A percentile compares a stretch with the other conserved stretches of the same genome.
Evolutionary conservation across 2,888 invertebrate genomes (phyloP).

Genomic region (Pollenia angustigena): DNA sequence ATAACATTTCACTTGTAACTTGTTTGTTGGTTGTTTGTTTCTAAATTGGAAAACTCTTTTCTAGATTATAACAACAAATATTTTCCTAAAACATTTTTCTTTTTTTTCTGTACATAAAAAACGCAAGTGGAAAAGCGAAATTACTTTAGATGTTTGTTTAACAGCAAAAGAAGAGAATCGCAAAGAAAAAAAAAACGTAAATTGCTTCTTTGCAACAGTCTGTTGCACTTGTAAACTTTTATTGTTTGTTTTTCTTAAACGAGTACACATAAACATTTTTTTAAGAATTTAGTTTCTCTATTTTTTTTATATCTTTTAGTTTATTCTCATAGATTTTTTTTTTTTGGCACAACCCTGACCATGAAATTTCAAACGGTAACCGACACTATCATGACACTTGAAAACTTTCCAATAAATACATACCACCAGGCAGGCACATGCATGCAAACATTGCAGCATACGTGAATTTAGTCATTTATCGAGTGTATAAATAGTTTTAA

Average conservation of each 20-base stretch:
- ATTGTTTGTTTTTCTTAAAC: slow-evolving; percentile 39
- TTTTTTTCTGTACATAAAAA: slow-evolving; percentile 11
- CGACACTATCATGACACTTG: slow-evolving; percentile 63
- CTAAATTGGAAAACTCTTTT: slow-evolving; percentile 36
- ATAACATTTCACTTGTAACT: slow-evolving; percentile 59
- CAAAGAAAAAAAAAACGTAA: slow-evolving; percentile 42
- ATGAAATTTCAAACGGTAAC: slow-evolving; percentile 72
- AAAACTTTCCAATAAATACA: slow-evolving; percentile 60
- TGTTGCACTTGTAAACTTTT: slow-evolving; percentile 72
- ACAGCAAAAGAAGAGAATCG: not conserved
- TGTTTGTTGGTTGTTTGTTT: slow-evolving; percentile 30
- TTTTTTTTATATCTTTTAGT: slow-evolving; percentile 3
- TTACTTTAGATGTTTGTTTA: slow-evolving; percentile 36
- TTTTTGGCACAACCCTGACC: slow-evolving; percentile 70
- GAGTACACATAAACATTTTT: slow-evolving; percentile 1
- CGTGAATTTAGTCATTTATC: not conserved
- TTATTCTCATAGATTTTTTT: slow-evolving; percentile 1
- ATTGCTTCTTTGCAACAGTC: slow-evolving; percentile 73
- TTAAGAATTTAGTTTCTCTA: slow-evolving; percentile 11
- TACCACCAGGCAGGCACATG: not conserved
- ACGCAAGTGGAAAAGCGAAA: slow-evolving; percentile 48
- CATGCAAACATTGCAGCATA: not conserved
- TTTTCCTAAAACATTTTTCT: slow-evolving; percentile 10
- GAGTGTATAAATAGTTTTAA: not conserved
- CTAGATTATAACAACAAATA: slow-evolving; percentile 8